These are phyloP conservation scores for Ganaspis brasiliensis DNA, from an alignment of 2,888 invertebrate genomes.

Conservation along the genomic window DNA sequence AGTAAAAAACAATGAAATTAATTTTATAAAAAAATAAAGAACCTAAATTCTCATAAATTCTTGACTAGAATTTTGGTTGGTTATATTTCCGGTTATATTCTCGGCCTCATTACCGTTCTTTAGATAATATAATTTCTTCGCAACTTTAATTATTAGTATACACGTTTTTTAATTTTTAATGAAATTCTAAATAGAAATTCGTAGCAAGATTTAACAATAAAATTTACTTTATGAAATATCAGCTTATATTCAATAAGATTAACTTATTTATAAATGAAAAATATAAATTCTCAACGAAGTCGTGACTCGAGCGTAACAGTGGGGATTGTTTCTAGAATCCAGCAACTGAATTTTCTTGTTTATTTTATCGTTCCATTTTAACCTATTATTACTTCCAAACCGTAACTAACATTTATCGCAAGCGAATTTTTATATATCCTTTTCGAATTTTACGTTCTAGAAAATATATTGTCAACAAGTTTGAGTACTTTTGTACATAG, in stretches of 20 bases:
- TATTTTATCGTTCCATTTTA: slow-evolving; percentile 32
- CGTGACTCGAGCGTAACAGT: slow-evolving; percentile 48
- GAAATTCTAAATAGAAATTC: slow-evolving; percentile 2
- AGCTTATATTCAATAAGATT: slow-evolving; percentile 1
- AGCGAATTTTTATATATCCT: background rate
- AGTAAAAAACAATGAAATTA: too few relatives aligned
- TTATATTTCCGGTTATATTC: too few relatives aligned
- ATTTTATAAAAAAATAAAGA: too few relatives aligned
- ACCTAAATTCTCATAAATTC: too few relatives aligned
- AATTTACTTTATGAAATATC: background rate
- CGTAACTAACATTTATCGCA: slow-evolving; percentile 9
- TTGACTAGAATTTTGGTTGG: too few relatives aligned
- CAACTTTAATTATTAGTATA: too few relatives aligned
- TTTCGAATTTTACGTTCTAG: background rate
- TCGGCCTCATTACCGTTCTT: too few relatives aligned
- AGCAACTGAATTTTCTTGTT: background rate
- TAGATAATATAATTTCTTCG: too few relatives aligned
- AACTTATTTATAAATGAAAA: slow-evolving; percentile 22
- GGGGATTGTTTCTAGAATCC: slow-evolving; percentile 44
- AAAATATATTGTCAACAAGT: background rate
- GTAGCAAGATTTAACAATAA: slow-evolving; percentile 33
- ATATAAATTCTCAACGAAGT: slow-evolving; percentile 44
- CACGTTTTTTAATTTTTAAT: too few relatives aligned
- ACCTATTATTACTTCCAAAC: slow-evolving; percentile 35
- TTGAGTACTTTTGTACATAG: background rate